A percentile compares a stretch with the other conserved stretches of the same genome.
Evolutionary conservation across 2,888 invertebrate genomes (phyloP).

Genomic region (Drosophila nigricruria): DNA sequence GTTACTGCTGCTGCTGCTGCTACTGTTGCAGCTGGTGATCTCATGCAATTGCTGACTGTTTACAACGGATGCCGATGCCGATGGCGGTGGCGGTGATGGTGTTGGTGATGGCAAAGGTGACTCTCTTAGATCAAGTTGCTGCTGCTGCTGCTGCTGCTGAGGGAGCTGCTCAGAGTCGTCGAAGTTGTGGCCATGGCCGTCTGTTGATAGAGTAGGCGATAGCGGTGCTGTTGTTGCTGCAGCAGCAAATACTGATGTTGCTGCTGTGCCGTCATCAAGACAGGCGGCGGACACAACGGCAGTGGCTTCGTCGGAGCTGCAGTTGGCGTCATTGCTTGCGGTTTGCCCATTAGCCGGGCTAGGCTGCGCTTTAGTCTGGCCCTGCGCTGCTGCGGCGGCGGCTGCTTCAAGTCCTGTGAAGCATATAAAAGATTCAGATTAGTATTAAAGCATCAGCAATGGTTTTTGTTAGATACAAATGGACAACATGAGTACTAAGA

Average conservation of each 20-base stretch:
- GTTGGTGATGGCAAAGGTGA: slow-evolving; percentile 28
- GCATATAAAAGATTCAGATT: slow-evolving; percentile 35
- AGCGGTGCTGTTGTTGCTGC: slow-evolving; percentile 77
- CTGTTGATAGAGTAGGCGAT: slow-evolving; percentile 76
- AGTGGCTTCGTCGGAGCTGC: slow-evolving; percentile 19
- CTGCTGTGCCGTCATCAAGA: slow-evolving; percentile 69
- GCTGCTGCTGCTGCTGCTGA: slow-evolving; percentile 56
- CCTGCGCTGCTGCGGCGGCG: slow-evolving; percentile 67
- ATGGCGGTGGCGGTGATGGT: slow-evolving; percentile 9
- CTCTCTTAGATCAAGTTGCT: slow-evolving; percentile 67
- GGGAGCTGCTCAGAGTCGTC: slow-evolving; percentile 60
- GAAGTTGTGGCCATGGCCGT: slow-evolving; percentile 73
- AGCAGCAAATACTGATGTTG: slow-evolving; percentile 68
- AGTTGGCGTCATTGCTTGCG: slow-evolving; percentile 27
- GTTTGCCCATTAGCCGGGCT: slow-evolving; percentile 73
- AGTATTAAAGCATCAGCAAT: not conserved
- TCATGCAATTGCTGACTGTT: slow-evolving; percentile 43
- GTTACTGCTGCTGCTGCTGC: slow-evolving; percentile 54
- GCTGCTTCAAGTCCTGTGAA: slow-evolving; percentile 71
- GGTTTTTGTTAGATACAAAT: slow-evolving; percentile 1
- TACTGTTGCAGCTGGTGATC: slow-evolving; percentile 65
- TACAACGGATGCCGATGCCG: slow-evolving; percentile 15
- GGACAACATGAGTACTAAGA: slow-evolving; percentile 43
- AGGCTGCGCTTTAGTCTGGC: slow-evolving; percentile 83
- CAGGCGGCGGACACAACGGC: slow-evolving; percentile 29